Evolutionary conservation across 1,140 invertebrate genomes (phyloP), one percentile per base, ranked within the genome.

Genomic region (Heliconius himera): DNA sequence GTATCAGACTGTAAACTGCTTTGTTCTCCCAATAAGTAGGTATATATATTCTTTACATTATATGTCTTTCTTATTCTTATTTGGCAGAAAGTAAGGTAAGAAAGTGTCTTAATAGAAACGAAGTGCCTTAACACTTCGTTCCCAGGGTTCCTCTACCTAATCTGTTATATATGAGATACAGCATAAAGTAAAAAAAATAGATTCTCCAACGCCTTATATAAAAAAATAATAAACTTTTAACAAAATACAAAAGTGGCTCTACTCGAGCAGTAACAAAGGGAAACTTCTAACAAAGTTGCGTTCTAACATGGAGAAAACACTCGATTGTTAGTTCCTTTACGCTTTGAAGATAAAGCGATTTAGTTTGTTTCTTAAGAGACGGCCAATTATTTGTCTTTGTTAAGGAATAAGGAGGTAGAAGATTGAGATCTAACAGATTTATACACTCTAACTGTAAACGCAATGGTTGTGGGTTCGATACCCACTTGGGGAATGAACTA

Each of bases 301-400:
- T 22, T 56, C 20, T 66, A 66, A 66, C 60, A 60, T 60, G 54
- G 54, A 66, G 60, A n/a, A 66, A 66, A 29, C 60, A 29, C 60
- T 66, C 60, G 22, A 66, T 66, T 66, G 60, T 66, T 66, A 66
- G 60, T 66, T 66, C 22, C 60, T 66, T 66, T 66, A 26, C 60
- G 60, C 60, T 66, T 66, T 66, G 60, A n/a, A 66, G 60, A 66
- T 66, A 66, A 66, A 66, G 60, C 26, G 60, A 66, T 66, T 66
- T 66, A 29, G 60, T 66, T 66, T 29, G 60, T 66, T 22, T 29
- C 11, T 66, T 26, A 66, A 29, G 22, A 66, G 26, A 66, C 26
- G 60, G 26, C 60, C 60, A 66, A 26, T 66, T 66, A 66, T 29
- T 66, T 66, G 60, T 66, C 22, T 66, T 66, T 66, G 60, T 29